phyloP scores from a whole-genome alignment of 2,797 vertebrate genomes.

The Etheostoma perlongum region DNA sequence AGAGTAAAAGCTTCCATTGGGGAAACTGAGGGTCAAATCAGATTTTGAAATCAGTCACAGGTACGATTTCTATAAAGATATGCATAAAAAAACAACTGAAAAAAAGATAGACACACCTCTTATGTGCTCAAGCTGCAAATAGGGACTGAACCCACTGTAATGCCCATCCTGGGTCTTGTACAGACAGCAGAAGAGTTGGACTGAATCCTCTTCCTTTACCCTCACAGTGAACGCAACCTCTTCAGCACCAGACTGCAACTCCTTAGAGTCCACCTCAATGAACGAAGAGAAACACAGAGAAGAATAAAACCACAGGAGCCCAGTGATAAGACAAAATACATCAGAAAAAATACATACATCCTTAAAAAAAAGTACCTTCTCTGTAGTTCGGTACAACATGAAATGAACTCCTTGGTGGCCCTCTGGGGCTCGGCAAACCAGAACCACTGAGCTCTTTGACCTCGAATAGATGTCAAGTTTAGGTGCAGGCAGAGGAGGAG shows the following conservation, averaged over 20 bases:
- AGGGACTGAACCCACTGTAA: slow-evolving; percentile 75
- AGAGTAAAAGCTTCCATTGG: not conserved
- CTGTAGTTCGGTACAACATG: slow-evolving; percentile 45
- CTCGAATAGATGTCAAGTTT: slow-evolving; percentile 42
- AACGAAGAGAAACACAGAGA: slow-evolving; percentile 11
- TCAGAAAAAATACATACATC: not conserved
- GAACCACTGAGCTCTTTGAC: slow-evolving; percentile 32
- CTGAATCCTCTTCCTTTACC: not conserved
- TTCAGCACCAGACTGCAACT: slow-evolving; percentile 7
- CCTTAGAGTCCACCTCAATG: slow-evolving; percentile 60
- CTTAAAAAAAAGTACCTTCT: slow-evolving; percentile 42
- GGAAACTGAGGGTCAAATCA: not conserved
- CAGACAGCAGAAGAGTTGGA: slow-evolving; percentile 72
- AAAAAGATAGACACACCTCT: slow-evolving; percentile 37
- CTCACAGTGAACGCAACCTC: slow-evolving; percentile 65
- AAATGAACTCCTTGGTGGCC: slow-evolving; percentile 66
- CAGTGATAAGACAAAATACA: not conserved
- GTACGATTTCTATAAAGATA: not conserved
- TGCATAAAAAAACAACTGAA: not conserved
- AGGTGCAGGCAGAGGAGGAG: slow-evolving; percentile 45
- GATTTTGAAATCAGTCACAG: not conserved
- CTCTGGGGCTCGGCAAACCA: slow-evolving; percentile 66
- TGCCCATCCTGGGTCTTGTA: slow-evolving; percentile 55
- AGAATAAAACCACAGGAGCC: not conserved
- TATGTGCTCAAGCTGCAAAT: slow-evolving; percentile 53